Evolutionary conservation across 64 coral and sea anemone genomes (phyloP).

Genomic region (Stylophora pistillata): DNA sequence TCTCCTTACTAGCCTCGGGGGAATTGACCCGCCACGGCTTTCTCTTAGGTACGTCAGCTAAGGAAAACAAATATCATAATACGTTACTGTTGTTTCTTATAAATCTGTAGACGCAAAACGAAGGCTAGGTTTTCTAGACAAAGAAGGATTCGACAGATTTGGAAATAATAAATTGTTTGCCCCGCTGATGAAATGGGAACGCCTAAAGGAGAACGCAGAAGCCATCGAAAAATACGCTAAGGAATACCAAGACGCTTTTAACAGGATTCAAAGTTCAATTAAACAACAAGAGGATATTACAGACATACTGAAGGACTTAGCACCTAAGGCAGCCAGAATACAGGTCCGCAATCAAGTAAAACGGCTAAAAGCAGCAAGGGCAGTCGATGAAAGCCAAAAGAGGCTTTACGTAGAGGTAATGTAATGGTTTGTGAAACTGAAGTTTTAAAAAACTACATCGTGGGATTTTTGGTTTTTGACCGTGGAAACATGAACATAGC

Average conservation of each 20-base stretch:
- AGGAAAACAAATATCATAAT: not conserved
- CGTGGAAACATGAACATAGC: too few relatives aligned
- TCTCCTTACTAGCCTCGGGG: too few relatives aligned
- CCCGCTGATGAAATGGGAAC: not conserved
- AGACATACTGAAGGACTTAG: not conserved
- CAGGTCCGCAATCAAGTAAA: not conserved
- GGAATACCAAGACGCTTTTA: not conserved
- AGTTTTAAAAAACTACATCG: too few relatives aligned
- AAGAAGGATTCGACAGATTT: slow-evolving; percentile 26
- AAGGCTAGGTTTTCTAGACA: slow-evolving; percentile 24
- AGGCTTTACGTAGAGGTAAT: not conserved
- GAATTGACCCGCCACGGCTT: too few relatives aligned
- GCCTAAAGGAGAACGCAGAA: not conserved
- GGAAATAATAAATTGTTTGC: slow-evolving; percentile 35
- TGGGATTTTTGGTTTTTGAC: too few relatives aligned
- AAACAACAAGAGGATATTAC: not conserved
- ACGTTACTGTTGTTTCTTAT: not conserved
- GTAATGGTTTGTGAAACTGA: too few relatives aligned
- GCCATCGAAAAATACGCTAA: not conserved
- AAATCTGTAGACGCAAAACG: not conserved
- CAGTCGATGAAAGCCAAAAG: not conserved
- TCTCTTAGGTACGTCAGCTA: too few relatives aligned
- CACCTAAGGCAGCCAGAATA: not conserved
- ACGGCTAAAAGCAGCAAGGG: not conserved
- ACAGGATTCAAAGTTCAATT: not conserved